phyloP scores from a whole-genome alignment of 2,113 vertebrate species.

The Anguilla rostrata region DNA sequence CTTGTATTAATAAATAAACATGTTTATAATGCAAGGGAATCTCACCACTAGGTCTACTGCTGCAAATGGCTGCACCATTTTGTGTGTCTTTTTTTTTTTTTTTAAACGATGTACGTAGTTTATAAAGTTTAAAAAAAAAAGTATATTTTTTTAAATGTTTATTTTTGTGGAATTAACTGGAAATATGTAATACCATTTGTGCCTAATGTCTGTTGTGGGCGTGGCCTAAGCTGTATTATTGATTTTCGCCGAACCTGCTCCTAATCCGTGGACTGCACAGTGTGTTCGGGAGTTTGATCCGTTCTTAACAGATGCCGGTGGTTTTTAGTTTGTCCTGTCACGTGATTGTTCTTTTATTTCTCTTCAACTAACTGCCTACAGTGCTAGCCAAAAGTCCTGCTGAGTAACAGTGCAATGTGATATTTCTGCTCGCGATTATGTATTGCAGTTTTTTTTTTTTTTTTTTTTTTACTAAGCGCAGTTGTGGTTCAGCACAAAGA shows the following conservation, averaged over 20 bases:
- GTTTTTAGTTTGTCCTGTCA: background rate
- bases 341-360: background rate
- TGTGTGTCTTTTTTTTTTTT: conserved; percentile 39
- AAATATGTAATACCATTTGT: conserved; percentile 36
- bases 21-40: background rate
- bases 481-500: background rate
- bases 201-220: background rate
- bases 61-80: conserved; percentile 37
- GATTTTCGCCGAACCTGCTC: background rate
- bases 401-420: background rate
- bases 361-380: background rate
- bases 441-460: background rate
- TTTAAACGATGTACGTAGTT: conserved; percentile 45
- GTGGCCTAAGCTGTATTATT: background rate
- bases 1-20: background rate
- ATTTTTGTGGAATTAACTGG: conserved; percentile 61
- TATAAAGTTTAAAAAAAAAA: conserved; percentile 50
- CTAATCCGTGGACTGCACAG: background rate
- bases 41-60: background rate
- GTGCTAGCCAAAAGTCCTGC: background rate
- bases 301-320: background rate
- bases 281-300: no score
- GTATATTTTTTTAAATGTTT: conserved; percentile 49
- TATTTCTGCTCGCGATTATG: background rate
- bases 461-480: background rate